These are phyloP conservation scores for Emys orbicularis DNA, from an alignment of 2,797 vertebrate species.

Conservation along the genomic window DNA sequence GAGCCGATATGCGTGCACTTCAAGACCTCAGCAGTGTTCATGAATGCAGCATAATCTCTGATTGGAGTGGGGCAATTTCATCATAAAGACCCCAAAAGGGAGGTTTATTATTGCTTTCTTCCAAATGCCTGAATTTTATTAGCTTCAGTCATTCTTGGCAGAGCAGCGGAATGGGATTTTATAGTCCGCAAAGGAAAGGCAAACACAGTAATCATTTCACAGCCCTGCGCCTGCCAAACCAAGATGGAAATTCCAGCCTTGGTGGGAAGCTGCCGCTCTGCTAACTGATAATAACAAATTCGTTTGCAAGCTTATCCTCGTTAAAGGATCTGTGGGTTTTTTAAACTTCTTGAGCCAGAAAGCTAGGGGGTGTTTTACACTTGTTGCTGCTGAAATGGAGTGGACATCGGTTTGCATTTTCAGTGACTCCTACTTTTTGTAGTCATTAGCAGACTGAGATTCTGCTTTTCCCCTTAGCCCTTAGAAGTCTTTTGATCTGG, in stretches of 20 bases:
- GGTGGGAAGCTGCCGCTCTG: conserved; percentile 72
- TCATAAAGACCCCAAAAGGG: conserved; percentile 77
- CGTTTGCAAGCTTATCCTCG: conserved; percentile 37
- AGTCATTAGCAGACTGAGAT: background rate
- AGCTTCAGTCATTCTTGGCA: conserved; percentile 78
- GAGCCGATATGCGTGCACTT: conserved; percentile 68
- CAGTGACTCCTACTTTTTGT: background rate
- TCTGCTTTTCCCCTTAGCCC: background rate
- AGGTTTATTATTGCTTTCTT: conserved; percentile 76
- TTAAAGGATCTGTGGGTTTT: conserved; percentile 15
- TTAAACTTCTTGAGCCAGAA: background rate
- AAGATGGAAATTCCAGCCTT: conserved; percentile 73
- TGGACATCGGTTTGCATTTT: background rate
- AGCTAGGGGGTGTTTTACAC: background rate
- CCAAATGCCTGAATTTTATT: conserved; percentile 76
- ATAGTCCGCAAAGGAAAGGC: conserved; percentile 78
- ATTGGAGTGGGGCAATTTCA: conserved; percentile 75
- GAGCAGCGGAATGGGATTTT: conserved; percentile 75
- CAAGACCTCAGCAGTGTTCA: conserved; percentile 64
- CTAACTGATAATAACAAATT: conserved; percentile 72
- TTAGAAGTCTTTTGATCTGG: background rate
- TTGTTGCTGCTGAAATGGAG: background rate
- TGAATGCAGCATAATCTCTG: conserved; percentile 72
- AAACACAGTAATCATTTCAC: conserved; percentile 75
- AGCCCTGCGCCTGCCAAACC: conserved; percentile 70